Evolutionary conservation across 2,888 invertebrate species (phyloP), one percentile per base, ranked within the genome.

Genomic region (Meandrusa payeni): DNA sequence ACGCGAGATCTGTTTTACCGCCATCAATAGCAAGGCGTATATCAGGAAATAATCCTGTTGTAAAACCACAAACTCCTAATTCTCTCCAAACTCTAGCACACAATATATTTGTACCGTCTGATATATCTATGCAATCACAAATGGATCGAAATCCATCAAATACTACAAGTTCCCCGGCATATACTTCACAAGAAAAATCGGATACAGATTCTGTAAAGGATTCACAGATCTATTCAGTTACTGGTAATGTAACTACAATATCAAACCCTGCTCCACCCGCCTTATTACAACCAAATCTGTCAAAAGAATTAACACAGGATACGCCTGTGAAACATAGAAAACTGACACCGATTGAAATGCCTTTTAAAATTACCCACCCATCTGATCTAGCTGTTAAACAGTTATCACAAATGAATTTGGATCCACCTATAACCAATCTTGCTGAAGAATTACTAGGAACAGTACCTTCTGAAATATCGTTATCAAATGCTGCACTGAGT

Each of bases 21-120:
- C 86, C 86, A 0, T 86, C 87, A 0, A 76, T 86, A 0, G 86
- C 86, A 10, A 75, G 86, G 34, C 69, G 81, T 7, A 72, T 86
- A 46, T 61, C 73, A 0, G 67, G 73, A 0, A 76, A 74, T 44
- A 76, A 83, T 41, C 75, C 79, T 1, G 50, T 75, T 1, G 66
- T 78, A 0, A 82, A 76, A 61, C 58, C 60, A 2, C 69, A 70
- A 48, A 46, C 57, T 1, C 46, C 59, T 22, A 9, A 45, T 19
- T n/a, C 60, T 3, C 29, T 17, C 9, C 46, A 63, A 4, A 44
- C 55, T 1, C 51, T 54, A 3, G 50, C 60, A 12, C 66, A 66
- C 1, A 76, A 79, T 46, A 77, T 82, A 47, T 81, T 85, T 41
- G 57, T 76, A 11, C 83, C 81, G 2, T 54, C 64, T 23, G 54